Evolutionary conservation across 2,888 invertebrate species (phyloP), one percentile per base, ranked within the genome.

Genomic region (Cantharis lateralis): DNA sequence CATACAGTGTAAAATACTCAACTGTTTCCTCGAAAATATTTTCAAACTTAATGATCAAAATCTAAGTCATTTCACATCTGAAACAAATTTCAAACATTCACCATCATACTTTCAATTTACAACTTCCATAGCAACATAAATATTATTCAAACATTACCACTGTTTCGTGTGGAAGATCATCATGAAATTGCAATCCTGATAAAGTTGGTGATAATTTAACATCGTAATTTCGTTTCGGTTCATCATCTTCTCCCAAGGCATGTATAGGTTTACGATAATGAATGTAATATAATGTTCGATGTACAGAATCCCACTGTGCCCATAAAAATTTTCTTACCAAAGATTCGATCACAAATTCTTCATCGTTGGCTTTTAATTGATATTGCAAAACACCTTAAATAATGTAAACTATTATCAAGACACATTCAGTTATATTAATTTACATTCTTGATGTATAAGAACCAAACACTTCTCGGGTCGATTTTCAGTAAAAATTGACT

Each of bases 121-220:
- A 48, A n/a, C 48, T 48, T 48, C 7, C n/a, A n/a, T 9, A 16
- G 11, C 2, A 20, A 66, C 11, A 66, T 13, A 69, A 24, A 24
- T 61, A 74, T 24, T 64, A n/a, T 15, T 18, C 26, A 71, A 63
- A 62, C 16, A 32, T 86, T 90, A 95, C 95, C 87, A 96, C 96
- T 80, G 96, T 95, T 87, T 96, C 96, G 80, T 95, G 95, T 0
- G 96, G 96, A 83, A 95, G 89, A 85, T 95, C 95, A 64, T 95
- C 95, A 84, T 96, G 95, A 86, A 96, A 96, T 87, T 96, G 96
- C 75, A 96, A 90, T 13, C 95, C 95, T 9, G 96, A 95, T 10
- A 96, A 88, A 0, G 93, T 94, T 7, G 95, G 95, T 68, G 93
- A 93, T 72, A 91, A 88, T 82, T 91, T 91, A n/a, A 89, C 88